Evolutionary conservation across 2,113 vertebrate genomes (phyloP).

Genomic region (Pterophyllum scalare): DNA sequence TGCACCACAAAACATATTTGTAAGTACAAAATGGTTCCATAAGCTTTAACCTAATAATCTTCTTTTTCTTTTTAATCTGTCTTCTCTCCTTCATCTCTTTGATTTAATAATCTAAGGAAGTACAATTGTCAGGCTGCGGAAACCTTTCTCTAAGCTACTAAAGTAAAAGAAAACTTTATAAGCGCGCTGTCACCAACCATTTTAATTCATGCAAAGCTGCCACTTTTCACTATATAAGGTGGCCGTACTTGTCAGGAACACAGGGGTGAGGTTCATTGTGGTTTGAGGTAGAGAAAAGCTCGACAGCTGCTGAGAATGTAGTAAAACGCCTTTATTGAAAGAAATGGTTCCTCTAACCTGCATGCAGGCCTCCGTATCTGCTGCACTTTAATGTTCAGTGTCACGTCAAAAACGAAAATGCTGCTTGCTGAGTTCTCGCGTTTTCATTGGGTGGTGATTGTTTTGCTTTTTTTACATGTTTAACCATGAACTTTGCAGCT

Average conservation of each 20-base stretch:
- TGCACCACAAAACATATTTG: not conserved
- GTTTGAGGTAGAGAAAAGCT: not conserved
- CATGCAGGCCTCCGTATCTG: not conserved
- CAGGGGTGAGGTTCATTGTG: not conserved
- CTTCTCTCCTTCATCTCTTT: not conserved
- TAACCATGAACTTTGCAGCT: constrained; percentile 20
- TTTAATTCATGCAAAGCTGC: not conserved
- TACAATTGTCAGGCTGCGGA: not conserved
- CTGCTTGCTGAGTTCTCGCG: not conserved
- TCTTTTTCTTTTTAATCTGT: not conserved
- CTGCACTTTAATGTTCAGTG: not conserved
- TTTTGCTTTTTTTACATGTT: not conserved
- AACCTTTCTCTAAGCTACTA: not conserved
- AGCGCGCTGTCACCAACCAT: not conserved
- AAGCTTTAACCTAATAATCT: not conserved
- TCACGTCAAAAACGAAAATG: not conserved
- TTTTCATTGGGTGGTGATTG: not conserved
- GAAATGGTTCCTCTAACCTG: not conserved
- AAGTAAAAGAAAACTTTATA: not conserved
- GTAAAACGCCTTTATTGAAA: not conserved
- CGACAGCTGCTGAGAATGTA: not conserved
- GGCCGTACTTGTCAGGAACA: not conserved
- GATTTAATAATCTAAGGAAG: not conserved
- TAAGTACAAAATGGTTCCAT: not conserved
- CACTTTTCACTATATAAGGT: not conserved